Percentiles rank a stretch among this genome's conserved stretches.
phyloP scores from a whole-genome alignment of 2,888 invertebrate species.

The Spilosoma lubricipeda region DNA sequence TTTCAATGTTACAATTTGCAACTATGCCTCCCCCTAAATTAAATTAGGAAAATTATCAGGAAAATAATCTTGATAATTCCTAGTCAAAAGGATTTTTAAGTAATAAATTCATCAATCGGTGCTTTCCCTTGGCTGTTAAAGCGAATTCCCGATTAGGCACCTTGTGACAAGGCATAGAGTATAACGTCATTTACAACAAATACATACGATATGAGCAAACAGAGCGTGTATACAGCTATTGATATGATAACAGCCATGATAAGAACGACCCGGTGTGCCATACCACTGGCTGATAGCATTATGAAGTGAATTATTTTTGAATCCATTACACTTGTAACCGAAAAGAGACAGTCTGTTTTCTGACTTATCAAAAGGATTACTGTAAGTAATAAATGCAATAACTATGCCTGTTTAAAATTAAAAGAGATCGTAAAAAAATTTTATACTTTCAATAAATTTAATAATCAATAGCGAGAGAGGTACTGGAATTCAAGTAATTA shows the following conservation, averaged over 20 bases:
- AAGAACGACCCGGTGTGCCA: constrained; percentile 16
- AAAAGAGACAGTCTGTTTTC: not conserved
- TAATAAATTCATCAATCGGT: not conserved
- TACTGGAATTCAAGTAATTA: not conserved
- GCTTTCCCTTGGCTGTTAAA: not conserved
- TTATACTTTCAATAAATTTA: not conserved
- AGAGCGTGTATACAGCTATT: constrained; percentile 32
- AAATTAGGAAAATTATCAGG: not conserved
- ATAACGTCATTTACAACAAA: constrained; percentile 28
- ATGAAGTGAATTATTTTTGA: constrained; percentile 5
- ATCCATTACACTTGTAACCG: not conserved
- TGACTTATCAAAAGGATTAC: too few species aligned
- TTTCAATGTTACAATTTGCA: too few species aligned
- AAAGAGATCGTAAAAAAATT: not conserved
- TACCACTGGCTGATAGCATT: not conserved
- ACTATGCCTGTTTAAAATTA: not conserved
- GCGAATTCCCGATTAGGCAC: not conserved
- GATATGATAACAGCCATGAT: constrained; percentile 49
- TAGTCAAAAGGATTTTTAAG: not conserved
- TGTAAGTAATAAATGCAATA: not conserved
- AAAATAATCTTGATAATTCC: not conserved
- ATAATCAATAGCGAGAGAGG: not conserved
- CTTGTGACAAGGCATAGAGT: not conserved
- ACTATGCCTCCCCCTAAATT: not conserved
- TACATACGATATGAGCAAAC: constrained; percentile 34